Conservation (phyloP, 2,797 vertebrate genomes). For the Epinephelus awoara region DNA sequence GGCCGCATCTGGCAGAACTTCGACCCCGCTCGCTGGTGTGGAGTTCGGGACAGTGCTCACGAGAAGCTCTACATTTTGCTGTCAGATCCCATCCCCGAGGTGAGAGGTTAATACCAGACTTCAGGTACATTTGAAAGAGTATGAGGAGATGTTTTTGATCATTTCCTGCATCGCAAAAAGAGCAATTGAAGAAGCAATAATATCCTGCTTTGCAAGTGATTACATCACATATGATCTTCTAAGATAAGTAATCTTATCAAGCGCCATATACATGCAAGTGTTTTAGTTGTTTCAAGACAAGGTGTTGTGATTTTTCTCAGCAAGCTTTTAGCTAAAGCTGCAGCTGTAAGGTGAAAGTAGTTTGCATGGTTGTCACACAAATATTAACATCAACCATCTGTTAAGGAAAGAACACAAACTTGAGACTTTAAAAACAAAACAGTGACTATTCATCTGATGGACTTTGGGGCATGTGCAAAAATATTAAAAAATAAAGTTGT, state of each 20-base stretch:
- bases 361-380: no score
- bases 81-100: constrained; percentile 96
- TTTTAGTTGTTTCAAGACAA: no score
- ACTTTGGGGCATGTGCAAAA: no score
- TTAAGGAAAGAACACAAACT: no score
- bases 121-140: neutral
- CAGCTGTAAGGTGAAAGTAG: no score
- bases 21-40: constrained; percentile 97
- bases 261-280: no score
- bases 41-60: constrained; percentile 96
- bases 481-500: no score
- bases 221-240: neutral
- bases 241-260: neutral
- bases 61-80: constrained; percentile 98
- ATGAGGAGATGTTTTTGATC: neutral
- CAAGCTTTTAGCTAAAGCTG: no score
- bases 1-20: constrained; percentile 99
- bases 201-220: neutral
- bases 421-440: no score
- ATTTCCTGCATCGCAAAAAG: neutral
- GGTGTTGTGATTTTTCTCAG: no score
- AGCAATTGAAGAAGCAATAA: neutral
- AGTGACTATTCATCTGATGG: no score
- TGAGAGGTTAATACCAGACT: constrained; percentile 66
- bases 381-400: no score